Evolutionary conservation across 1,140 invertebrate genomes (phyloP).

Genomic region (Drosophila baimaii): DNA sequence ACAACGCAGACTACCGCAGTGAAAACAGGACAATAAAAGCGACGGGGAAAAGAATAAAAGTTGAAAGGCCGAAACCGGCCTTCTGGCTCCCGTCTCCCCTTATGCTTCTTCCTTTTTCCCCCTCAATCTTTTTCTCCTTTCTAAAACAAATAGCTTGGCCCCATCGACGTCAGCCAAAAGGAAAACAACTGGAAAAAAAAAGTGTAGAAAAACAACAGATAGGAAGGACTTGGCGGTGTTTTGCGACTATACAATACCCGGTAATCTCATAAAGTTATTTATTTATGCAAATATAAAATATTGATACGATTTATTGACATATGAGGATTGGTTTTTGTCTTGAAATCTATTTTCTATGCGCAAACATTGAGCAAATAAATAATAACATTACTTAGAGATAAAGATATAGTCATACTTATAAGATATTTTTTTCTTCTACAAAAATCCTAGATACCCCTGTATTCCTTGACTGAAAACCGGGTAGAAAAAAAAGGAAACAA

Average conservation of each 20-base stretch:
- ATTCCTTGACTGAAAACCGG: background rate
- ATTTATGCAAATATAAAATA: background rate
- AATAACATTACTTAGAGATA: background rate
- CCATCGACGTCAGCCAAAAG: conserved; percentile 17
- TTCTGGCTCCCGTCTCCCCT: conserved; percentile 10
- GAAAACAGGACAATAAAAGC: conserved; percentile 79
- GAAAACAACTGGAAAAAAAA: conserved; percentile 7
- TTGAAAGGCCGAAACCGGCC: conserved; percentile 57
- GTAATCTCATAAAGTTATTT: conserved; percentile 4
- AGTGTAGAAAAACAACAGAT: conserved; percentile 5
- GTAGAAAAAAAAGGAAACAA: conserved; percentile 24
- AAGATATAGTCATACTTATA: background rate
- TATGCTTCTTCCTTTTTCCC: background rate
- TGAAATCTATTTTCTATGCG: background rate
- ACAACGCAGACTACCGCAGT: conserved; percentile 62
- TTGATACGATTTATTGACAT: background rate
- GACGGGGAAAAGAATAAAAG: conserved; percentile 61
- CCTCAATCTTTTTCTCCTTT: conserved; percentile 2
- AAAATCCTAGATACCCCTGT: background rate
- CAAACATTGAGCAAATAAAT: no score
- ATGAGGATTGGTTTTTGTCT: background rate
- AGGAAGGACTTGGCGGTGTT: background rate
- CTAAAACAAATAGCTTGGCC: conserved; percentile 61
- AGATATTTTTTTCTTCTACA: background rate
- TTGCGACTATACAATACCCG: conserved; percentile 15